phyloP scores from a whole-genome alignment of 2,113 vertebrate genomes.

The Corythoichthys haematopterus region DNA sequence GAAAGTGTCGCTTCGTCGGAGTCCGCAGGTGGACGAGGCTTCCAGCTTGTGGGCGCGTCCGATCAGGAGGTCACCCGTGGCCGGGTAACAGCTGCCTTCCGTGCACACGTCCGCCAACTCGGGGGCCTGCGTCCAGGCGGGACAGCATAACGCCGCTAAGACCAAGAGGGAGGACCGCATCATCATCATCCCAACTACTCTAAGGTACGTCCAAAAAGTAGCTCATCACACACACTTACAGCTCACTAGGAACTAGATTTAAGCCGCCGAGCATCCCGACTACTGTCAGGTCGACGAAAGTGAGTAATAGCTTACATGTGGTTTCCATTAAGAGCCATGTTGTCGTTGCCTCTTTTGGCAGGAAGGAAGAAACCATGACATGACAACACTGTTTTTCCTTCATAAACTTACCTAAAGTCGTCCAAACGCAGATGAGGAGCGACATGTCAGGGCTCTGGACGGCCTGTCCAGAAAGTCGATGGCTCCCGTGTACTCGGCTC shows the following conservation, averaged over 20 bases:
- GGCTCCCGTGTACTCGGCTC: slow-evolving; percentile 7
- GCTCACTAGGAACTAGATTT: neutral
- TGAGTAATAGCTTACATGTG: slow-evolving; percentile 32
- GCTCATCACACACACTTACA: neutral
- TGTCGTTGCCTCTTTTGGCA: slow-evolving; percentile 12
- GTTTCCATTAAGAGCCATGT: slow-evolving; percentile 36
- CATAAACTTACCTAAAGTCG: slow-evolving; percentile 60
- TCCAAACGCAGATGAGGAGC: slow-evolving; percentile 32
- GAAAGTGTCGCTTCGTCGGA: slow-evolving; percentile 75
- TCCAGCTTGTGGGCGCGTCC: slow-evolving; percentile 80
- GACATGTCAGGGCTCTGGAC: slow-evolving; percentile 46
- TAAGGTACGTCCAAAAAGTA: slow-evolving; percentile 2
- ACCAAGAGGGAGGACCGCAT: neutral
- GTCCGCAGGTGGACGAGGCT: slow-evolving; percentile 86
- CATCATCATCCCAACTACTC: no score
- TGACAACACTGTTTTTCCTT: neutral
- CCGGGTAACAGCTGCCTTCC: slow-evolving; percentile 91
- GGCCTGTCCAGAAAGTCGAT: neutral
- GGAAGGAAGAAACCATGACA: neutral
- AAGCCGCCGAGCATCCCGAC: neutral
- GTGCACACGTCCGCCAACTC: slow-evolving; percentile 82
- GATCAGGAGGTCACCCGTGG: slow-evolving; percentile 90
- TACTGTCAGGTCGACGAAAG: neutral
- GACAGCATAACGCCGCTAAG: slow-evolving; percentile 61
- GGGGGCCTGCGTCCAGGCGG: slow-evolving; percentile 65